Evolutionary conservation across 1,140 invertebrate species (phyloP), one percentile per base, ranked within the genome.

Genomic region (Metaphire vulgaris): DNA sequence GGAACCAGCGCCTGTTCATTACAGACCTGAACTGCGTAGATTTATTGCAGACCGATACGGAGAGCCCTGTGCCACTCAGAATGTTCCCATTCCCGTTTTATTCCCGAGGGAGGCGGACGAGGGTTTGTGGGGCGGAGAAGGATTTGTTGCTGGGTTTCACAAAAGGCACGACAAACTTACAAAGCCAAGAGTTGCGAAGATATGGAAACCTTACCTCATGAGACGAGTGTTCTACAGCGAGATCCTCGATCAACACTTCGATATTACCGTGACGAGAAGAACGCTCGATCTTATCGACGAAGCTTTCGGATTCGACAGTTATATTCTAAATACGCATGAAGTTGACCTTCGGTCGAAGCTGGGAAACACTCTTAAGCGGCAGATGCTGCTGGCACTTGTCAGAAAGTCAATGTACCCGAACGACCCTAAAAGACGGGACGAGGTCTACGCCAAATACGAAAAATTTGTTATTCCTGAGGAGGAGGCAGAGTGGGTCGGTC

Each of bases 41-140:
- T 97, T 90, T 88, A 89, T 89, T 77, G 88, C 90, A 72, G 89
- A 94, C 87, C 89, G 91, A 80, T 80, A 90, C 29, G 90, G 91
- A 79, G 88, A 90, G 88, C 90, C 92, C 87, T 92, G 86, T 69
- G 82, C 34, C 26, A 81, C 83, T 0, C 81, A 85, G 76, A 85
- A 85, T 80, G 86, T 83, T 72, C 84, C 85, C 6, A 80, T 98
- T 29, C 91, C 91, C 1, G 80, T 96, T 0, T 88, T 89, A 75
- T 92, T 90, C 83, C 92, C 95, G 1, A 88, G 89, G 73, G 93
- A 98, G 88, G 86, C 91, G 74, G 86, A 98, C 84, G 72, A 91
- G 71, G 95, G 96, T 30, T 88, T 99, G 72, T 99, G 95, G 96
- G 97, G 95, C 79, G 97, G 97, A 6, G 97, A 99, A 88, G 93